These are phyloP conservation scores for Andrena chrysosceles DNA, from an alignment of 2,888 invertebrate genomes.

Conservation along the genomic window DNA sequence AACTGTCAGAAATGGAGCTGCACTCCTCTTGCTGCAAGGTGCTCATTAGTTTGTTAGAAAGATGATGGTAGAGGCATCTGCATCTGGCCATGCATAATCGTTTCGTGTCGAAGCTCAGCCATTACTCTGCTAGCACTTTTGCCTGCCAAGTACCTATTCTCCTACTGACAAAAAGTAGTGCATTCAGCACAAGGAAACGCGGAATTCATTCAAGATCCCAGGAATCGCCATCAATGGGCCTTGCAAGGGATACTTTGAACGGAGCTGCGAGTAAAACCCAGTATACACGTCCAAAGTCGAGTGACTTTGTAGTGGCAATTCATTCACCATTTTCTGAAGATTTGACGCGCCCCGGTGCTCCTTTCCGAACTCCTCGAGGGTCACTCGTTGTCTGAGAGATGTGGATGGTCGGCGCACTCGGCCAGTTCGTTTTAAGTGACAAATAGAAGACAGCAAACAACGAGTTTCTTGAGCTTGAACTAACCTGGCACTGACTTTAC, in stretches of 20 bases:
- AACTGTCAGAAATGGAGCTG: no score
- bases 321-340: slow-evolving; percentile 79
- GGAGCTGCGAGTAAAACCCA: slow-evolving; percentile 52
- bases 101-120: neutral
- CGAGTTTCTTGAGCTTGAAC: slow-evolving; percentile 15
- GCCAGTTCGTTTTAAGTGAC: slow-evolving; percentile 45
- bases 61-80: neutral
- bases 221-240: slow-evolving; percentile 75
- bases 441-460: slow-evolving; percentile 54
- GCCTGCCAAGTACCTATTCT: slow-evolving; percentile 46
- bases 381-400: slow-evolving; percentile 75
- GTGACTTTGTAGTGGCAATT: slow-evolving; percentile 80
- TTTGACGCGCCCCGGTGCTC: slow-evolving; percentile 77
- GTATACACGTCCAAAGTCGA: slow-evolving; percentile 56
- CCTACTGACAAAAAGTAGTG: slow-evolving; percentile 38
- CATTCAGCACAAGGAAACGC: slow-evolving; percentile 44
- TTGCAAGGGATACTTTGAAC: slow-evolving; percentile 66
- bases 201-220: slow-evolving; percentile 75
- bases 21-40: no score
- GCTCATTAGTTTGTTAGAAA: neutral
- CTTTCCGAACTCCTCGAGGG: slow-evolving; percentile 74
- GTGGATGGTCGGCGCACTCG: slow-evolving; percentile 1
- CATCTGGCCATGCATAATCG: slow-evolving; percentile 77
- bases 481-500: neutral
- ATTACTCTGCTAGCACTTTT: slow-evolving; percentile 23